Base-by-base conservation (phyloP, 1,140 invertebrate species). In the Anoplophora glabripennis region DNA sequence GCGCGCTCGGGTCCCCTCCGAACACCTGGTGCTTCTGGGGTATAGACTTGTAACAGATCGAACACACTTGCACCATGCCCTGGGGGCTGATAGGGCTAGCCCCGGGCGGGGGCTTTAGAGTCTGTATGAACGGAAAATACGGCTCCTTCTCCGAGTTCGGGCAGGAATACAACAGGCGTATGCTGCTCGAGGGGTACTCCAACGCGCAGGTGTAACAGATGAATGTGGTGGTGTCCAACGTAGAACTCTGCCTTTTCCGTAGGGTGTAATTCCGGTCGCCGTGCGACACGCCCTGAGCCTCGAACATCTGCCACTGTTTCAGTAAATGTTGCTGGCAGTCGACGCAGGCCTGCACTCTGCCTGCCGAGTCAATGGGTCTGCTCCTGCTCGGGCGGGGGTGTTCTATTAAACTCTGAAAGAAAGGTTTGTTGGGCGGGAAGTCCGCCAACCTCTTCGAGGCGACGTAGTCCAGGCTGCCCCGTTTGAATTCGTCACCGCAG, bases 131-230 rank as follows among this genome's bases (percentile, higher is more conserved):
- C 1, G 92, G 90, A 79, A 90, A 95, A 76, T 89, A 94, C 17
- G 90, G 87, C 73, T 95, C 92, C 53, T 87, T 81, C 70, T 92
- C 90, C 1, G 87, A 83, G 79, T 93, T 93, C 36, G 86, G 81
- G 72, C 87, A 88, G 73, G 90, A 92, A 75, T 92, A 93, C n/a
- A 94, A 79, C 48, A 92, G 77, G 67, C 89, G 78, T 77, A 91
- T 78, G 80, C 86, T 81, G 72, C 86, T 86, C 14, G 86, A 89
- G 56, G 87, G 84, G 72, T 88, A 87, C 72, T 89, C 85, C 59
- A 86, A 80, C 18, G 89, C 88, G 79, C 93, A 95, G 44, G 90
- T 92, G 75, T 92, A 95, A 78, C 92, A 95, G 28, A 93, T 86
- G 75, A 93, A 93, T 54, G 84, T 89, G 10, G 89, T 86, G 1